Percentiles rank a stretch among this genome's conserved stretches.
phyloP scores from a whole-genome alignment of 2,113 vertebrate species.

The Callaeas wilsoni region DNA sequence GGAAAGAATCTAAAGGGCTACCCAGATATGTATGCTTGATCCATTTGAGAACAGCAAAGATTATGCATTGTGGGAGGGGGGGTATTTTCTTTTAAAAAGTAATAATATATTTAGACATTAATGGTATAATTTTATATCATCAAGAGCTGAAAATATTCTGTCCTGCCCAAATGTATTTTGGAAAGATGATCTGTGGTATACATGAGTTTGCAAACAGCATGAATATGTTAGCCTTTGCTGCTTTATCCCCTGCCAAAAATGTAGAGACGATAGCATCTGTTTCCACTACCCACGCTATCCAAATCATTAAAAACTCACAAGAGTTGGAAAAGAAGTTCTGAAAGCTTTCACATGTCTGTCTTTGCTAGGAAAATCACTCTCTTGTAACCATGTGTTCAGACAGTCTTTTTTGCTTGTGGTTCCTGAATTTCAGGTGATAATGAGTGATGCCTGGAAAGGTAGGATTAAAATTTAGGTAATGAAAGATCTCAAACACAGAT shows the following conservation, averaged over 20 bases:
- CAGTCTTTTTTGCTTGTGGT: background rate
- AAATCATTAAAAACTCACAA: conserved; percentile 67
- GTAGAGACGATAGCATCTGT: conserved; percentile 75
- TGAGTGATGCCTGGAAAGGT: background rate
- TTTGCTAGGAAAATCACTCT: conserved; percentile 46
- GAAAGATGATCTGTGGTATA: conserved; percentile 68
- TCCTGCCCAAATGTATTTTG: conserved; percentile 61
- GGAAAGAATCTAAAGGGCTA: background rate
- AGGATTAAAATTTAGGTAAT: background rate
- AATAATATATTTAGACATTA: conserved; percentile 32
- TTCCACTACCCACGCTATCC: conserved; percentile 70
- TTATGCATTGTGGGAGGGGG: background rate
- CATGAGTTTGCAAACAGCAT: conserved; percentile 74
- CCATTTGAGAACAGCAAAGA: background rate
- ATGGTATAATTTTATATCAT: conserved; percentile 9
- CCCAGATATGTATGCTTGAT: background rate
- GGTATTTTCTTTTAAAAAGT: background rate
- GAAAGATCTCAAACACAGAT: background rate
- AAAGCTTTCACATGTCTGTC: conserved; percentile 60
- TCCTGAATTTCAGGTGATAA: conserved; percentile 41
- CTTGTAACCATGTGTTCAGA: conserved; percentile 14
- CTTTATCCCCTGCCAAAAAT: conserved; percentile 75
- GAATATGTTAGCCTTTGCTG: conserved; percentile 73
- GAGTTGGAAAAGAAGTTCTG: conserved; percentile 61
- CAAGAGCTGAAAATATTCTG: conserved; percentile 47